Percentiles rank a stretch among this genome's conserved stretches.
phyloP scores from a whole-genome alignment of 2,113 vertebrate species.

The Marmota flaviventris region DNA sequence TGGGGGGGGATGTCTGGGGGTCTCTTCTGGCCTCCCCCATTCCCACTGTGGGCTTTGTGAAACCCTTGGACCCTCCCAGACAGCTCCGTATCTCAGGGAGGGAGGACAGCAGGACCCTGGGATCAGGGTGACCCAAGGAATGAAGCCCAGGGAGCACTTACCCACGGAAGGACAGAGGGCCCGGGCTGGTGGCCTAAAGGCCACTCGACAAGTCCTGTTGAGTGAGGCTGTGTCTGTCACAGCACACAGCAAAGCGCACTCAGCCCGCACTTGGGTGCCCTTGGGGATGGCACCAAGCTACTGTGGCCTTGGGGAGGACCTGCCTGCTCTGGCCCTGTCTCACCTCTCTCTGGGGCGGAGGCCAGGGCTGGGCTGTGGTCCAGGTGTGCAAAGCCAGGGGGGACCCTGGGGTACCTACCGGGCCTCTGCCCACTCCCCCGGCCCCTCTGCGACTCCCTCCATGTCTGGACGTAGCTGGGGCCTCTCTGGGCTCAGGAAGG shows the following conservation, averaged over 20 bases:
- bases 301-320: background rate
- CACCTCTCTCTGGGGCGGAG: background rate
- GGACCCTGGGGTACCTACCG: background rate
- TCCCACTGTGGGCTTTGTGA: background rate
- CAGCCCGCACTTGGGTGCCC: too few relatives aligned
- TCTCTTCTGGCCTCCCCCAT: too few relatives aligned
- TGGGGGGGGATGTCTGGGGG: fast-evolving
- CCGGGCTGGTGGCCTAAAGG: too few relatives aligned
- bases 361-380: background rate
- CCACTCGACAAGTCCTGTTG: background rate
- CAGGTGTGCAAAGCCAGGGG: background rate
- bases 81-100: too few relatives aligned
- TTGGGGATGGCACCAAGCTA: background rate
- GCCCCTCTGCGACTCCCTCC: too few relatives aligned
- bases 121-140: background rate
- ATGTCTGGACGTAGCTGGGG: background rate
- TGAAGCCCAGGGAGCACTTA: background rate
- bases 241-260: too few relatives aligned
- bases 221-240: too few relatives aligned
- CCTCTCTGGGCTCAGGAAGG: background rate
- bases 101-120: background rate
- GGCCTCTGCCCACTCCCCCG: background rate
- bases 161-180: too few relatives aligned
- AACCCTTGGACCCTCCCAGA: background rate
- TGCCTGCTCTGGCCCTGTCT: too few relatives aligned